Percentiles rank a stretch among this genome's conserved stretches.
Evolutionary conservation across 1,140 invertebrate species (phyloP).

Genomic region (Globodera ellingtonae): DNA sequence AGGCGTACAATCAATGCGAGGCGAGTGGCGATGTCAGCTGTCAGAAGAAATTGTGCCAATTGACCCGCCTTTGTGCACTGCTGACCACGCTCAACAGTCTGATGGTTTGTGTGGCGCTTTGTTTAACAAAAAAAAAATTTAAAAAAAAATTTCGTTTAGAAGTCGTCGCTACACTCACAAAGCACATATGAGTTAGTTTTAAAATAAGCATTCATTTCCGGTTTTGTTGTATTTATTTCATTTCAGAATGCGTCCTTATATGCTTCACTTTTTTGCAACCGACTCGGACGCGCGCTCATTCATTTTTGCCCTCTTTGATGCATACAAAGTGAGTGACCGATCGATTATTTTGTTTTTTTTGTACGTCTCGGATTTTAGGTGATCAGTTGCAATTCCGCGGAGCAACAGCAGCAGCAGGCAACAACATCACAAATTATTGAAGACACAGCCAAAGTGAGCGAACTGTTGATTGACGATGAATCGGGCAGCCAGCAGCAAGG

Average conservation of each 20-base stretch:
- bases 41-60: slow-evolving; percentile 1
- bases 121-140: background rate
- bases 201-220: background rate
- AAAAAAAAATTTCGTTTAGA: background rate
- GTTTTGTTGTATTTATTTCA: background rate
- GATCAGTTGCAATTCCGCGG: slow-evolving; percentile 1
- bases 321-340: slow-evolving; percentile 11
- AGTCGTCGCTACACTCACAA: background rate
- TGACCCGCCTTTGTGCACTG: slow-evolving; percentile 25
- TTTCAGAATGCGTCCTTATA: slow-evolving; percentile 19
- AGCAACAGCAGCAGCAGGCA: slow-evolving; percentile 1
- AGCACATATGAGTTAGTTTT: slow-evolving; percentile 1
- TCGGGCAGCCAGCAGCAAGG: background rate
- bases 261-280: slow-evolving; percentile 35
- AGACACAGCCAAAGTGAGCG: slow-evolving; percentile 22
- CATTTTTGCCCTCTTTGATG: slow-evolving; percentile 27
- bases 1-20: background rate
- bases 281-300: slow-evolving; percentile 17
- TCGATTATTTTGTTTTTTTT: background rate
- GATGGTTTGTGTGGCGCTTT: slow-evolving; percentile 8
- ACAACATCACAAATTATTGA: slow-evolving; percentile 26
- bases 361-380: background rate
- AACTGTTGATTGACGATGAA: slow-evolving; percentile 27
- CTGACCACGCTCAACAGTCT: slow-evolving; percentile 21
- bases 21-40: background rate